phyloP scores from a whole-genome alignment of 2,888 invertebrate genomes.

The Folsomia manolachei region DNA sequence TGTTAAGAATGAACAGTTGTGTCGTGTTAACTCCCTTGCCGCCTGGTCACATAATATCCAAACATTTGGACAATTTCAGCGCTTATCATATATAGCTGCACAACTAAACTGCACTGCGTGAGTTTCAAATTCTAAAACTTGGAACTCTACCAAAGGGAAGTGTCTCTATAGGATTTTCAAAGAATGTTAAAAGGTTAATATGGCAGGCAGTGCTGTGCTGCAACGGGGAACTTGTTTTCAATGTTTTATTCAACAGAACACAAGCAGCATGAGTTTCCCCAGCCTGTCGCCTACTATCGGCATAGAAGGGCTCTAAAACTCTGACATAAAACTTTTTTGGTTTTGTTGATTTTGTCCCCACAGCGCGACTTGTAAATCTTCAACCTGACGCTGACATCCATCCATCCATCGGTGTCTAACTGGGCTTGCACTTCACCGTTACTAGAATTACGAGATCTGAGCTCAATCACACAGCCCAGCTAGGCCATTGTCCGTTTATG shows the following conservation, averaged over 20 bases:
- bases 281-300: too few species aligned
- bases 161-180: neutral
- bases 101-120: neutral
- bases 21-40: too few species aligned
- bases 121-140: neutral
- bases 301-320: too few species aligned
- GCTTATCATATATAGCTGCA: neutral
- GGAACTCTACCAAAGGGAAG: neutral
- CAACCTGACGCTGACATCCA: neutral
- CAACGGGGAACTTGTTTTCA: neutral
- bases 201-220: too few species aligned
- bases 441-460: neutral
- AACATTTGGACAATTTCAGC: neutral
- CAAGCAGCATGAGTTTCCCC: neutral
- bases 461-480: constrained; percentile 1
- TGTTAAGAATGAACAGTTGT: too few species aligned
- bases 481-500: constrained; percentile 3
- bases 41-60: neutral
- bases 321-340: neutral
- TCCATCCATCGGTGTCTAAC: too few species aligned
- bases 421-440: too few species aligned
- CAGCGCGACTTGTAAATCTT: too few species aligned
- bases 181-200: neutral
- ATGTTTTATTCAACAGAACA: neutral
- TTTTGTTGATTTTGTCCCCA: neutral